Base-by-base conservation (phyloP, 2,797 vertebrate genomes). In the Leptodactylus fallax region DNA sequence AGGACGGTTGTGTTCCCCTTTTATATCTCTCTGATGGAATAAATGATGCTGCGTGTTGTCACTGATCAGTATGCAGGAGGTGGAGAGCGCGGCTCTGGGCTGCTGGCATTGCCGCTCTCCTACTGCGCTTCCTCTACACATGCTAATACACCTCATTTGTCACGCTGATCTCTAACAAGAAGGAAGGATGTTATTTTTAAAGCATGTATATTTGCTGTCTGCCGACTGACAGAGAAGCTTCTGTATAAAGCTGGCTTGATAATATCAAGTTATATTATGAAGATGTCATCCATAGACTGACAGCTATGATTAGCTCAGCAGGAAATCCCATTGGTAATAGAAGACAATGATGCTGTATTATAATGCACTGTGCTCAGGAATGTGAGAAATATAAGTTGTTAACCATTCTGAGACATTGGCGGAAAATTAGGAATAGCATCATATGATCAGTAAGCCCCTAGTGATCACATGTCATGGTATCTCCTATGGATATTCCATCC, bases 41-140 rank as follows among this genome's bases (percentile, higher is more conserved):
- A 7, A 53, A 25, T 19, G 13, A 61, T 23, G 10, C 25, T n/a
- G 72, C 13, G 10, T 27, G 47, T 21, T 55, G 16, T 27, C 17
- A n/a, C 83, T 79, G 74, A 65, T 85, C 74, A 79, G 58, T 79
- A 79, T 65, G 84, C 76, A 79, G 84, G 76, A 63, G 79, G 74
- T 47, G 55, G 21, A 19, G 60, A 65, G 74, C 21, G 45, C 2
- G 36, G 36, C 36, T 36, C 36, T 4, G 36, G 71, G 61, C 74
- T 79, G 60, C 47, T n/a, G 60, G 58, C 84, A 77, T 45, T 45
- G 69, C 67, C 21, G 21, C 56, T 16, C 21, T 61, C 21, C 21
- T 23, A 23, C 49, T 17, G 60, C 23, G 21, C 45, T 78, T 79
- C 11, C 47, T 36, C 74, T 51, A 36, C 23, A 51, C 19, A 79